Conservation (phyloP, 2,113 vertebrate species). For the Sylvietta virens region DNA sequence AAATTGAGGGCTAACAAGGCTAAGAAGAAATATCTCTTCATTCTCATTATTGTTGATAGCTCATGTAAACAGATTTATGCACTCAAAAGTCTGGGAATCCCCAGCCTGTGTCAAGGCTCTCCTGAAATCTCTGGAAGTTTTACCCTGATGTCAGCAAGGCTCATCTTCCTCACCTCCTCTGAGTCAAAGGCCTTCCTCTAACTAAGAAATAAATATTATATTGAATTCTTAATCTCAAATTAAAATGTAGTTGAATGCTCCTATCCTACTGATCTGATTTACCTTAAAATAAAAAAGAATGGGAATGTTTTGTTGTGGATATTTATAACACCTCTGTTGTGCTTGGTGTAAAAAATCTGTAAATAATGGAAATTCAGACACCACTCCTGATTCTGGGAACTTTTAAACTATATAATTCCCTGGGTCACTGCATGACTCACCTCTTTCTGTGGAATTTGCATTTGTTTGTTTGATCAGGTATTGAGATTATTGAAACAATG, state of each 20-base stretch:
- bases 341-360: background rate
- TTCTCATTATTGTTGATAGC: background rate
- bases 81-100: background rate
- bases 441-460: background rate
- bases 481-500: background rate
- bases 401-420: background rate
- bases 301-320: background rate
- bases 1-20: background rate
- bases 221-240: background rate
- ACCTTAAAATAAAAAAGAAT: fast-evolving
- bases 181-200: background rate
- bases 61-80: background rate
- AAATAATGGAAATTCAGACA: background rate
- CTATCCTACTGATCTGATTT: too few relatives aligned
- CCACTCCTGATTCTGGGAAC: background rate
- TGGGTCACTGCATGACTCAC: background rate
- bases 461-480: background rate
- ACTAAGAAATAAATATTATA: background rate
- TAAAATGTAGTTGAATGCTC: background rate
- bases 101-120: background rate
- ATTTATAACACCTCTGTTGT: background rate
- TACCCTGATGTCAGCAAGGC: background rate
- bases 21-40: background rate
- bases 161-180: background rate
- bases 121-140: background rate